A percentile compares a stretch with the other conserved stretches of the same genome.
Conservation (phyloP, 1,140 invertebrate species). For the Lethocerus indicus region DNA sequence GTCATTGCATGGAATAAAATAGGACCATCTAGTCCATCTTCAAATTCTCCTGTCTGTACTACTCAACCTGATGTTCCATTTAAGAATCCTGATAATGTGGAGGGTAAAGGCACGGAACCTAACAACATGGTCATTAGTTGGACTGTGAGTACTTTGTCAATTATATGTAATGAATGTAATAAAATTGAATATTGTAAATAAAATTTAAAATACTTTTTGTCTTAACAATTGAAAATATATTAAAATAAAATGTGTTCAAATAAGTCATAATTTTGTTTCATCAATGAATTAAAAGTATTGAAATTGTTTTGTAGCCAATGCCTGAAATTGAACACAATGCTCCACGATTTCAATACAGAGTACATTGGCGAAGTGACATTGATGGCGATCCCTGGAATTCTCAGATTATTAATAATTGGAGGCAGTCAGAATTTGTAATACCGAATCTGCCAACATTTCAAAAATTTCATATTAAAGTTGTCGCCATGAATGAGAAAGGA, state of each 20-base stretch:
- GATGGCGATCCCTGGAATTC: slow-evolving; percentile 51
- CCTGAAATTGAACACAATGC: slow-evolving; percentile 93
- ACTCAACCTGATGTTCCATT: slow-evolving; percentile 77
- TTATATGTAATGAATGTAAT: too few relatives aligned
- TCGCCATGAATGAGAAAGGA: slow-evolving; percentile 79
- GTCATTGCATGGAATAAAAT: slow-evolving; percentile 88
- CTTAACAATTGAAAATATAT: too few relatives aligned
- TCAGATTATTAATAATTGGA: slow-evolving; percentile 64
- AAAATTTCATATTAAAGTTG: slow-evolving; percentile 79
- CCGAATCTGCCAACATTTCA: slow-evolving; percentile 82
- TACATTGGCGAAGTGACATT: slow-evolving; percentile 71
- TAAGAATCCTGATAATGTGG: slow-evolving; percentile 90
- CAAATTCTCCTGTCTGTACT: slow-evolving; percentile 62
- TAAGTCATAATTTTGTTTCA: too few relatives aligned
- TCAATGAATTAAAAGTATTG: too few relatives aligned
- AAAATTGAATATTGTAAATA: too few relatives aligned
- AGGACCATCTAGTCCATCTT: slow-evolving; percentile 71
- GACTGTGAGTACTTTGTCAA: slow-evolving; percentile 61
- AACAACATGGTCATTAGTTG: slow-evolving; percentile 87
- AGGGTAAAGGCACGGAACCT: slow-evolving; percentile 71
- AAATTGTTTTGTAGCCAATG: slow-evolving; percentile 50
- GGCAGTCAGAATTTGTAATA: slow-evolving; percentile 41
- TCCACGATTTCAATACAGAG: slow-evolving; percentile 77
- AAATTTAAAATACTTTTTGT: too few relatives aligned
- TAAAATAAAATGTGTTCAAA: too few relatives aligned